Percentiles rank a stretch among this genome's conserved stretches.
phyloP scores from a whole-genome alignment of 2,888 invertebrate genomes.

The Listrodromus nycthemerus region DNA sequence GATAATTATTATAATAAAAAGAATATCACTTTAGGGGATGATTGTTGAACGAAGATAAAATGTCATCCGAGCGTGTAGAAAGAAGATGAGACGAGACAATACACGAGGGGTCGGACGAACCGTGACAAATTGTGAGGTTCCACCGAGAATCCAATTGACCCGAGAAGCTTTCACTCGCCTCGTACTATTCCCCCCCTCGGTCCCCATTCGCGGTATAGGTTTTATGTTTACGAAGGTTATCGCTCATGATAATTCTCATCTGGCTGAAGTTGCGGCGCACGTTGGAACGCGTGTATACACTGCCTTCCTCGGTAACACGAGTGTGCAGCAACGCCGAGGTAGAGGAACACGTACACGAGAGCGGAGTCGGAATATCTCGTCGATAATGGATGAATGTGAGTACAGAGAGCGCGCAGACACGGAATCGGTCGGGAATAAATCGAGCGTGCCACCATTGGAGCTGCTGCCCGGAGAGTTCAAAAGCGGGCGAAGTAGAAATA shows the following conservation, averaged over 20 bases:
- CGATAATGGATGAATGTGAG: slow-evolving; percentile 63
- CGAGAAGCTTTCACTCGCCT: slow-evolving; percentile 67
- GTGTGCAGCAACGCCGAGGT: slow-evolving; percentile 28
- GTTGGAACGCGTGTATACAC: slow-evolving; percentile 14
- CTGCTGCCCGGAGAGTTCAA: slow-evolving; percentile 46
- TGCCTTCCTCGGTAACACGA: slow-evolving; percentile 43
- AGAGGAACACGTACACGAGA: slow-evolving; percentile 31
- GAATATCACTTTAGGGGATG: background rate
- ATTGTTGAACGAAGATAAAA: slow-evolving; percentile 17
- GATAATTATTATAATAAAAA: too few species aligned
- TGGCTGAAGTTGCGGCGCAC: slow-evolving; percentile 57
- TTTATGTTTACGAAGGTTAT: slow-evolving; percentile 65
- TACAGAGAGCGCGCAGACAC: slow-evolving; percentile 35
- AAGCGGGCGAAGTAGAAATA: slow-evolving; percentile 32
- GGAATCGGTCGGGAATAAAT: slow-evolving; percentile 66
- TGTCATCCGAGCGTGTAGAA: slow-evolving; percentile 10
- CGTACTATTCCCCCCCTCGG: slow-evolving; percentile 24
- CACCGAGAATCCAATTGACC: slow-evolving; percentile 70
- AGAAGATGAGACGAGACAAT: slow-evolving; percentile 42
- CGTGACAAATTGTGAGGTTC: slow-evolving; percentile 66
- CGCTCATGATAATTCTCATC: slow-evolving; percentile 67
- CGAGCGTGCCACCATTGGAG: slow-evolving; percentile 58
- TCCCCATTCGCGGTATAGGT: background rate
- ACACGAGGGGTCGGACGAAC: slow-evolving; percentile 44
- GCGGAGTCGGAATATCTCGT: slow-evolving; percentile 58